Base-by-base conservation (phyloP, 1,140 invertebrate genomes). In the Helicorthomorpha holstii region DNA sequence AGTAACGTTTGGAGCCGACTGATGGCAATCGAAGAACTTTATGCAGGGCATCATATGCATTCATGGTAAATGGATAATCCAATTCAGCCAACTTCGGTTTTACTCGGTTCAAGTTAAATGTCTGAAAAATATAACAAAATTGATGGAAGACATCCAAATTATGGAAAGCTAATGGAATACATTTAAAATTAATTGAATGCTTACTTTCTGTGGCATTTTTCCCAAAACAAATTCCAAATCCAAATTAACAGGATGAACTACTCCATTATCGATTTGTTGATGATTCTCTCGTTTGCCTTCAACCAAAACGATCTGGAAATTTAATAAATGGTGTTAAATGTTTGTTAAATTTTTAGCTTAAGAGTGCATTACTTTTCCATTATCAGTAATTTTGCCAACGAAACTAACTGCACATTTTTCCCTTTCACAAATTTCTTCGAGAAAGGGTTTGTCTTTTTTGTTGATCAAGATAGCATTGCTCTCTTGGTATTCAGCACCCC, bases 401-500 rank as follows among this genome's bases (percentile, higher is more conserved):
- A 93, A 85, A 61, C 82, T 84, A 7, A 97, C 80, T 1, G 87
- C 85, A 66, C 94, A 97, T 55, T 86, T 78, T 73, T 98, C 94
- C 53, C 94, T 73, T 16, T 69, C 62, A 41, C 84, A 82, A 49
- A 98, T 86, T 57, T 74, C 71, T 60, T 80, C 70, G 0, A 97
- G 67, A 1, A 83, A 54, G 14, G 67, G 52, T 10, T 78, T 69
- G 59, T 85, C 73, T 50, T 81, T 53, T 1, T 76, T 67, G 41
- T 70, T 71, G 56, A 89, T 83, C 0, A 96, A 66, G 41, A 94
- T 70, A 0, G 92, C 93, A 67, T 97, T 81, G 57, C 85, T 95
- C 68, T 98, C 94, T 71, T 98, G 94, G 63, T 97, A 98, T 65
- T 98, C 94, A 0, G 93, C 94, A 0, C 91, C 92, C 94, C 94